These are phyloP conservation scores for Galerucella pusilla DNA, from an alignment of 2,888 invertebrate genomes.

Conservation along the genomic window DNA sequence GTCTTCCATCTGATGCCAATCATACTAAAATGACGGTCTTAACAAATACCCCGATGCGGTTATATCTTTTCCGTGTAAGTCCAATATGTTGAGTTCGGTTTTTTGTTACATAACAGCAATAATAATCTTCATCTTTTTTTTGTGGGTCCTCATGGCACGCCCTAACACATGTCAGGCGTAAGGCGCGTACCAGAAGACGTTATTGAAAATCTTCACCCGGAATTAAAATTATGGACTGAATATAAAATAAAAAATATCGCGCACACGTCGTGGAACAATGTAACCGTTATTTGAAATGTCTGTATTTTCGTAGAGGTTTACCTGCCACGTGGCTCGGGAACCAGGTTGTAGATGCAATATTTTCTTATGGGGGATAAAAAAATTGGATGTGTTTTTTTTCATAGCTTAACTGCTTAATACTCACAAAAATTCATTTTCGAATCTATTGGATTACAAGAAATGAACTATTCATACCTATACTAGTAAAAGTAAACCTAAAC, in stretches of 20 bases:
- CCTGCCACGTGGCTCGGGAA: conserved; percentile 20
- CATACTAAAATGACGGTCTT: conserved; percentile 6
- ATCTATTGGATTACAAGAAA: too few relatives aligned
- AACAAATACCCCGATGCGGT: background rate
- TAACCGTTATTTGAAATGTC: conserved; percentile 16
- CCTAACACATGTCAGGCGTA: conserved; percentile 23
- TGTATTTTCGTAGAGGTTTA: conserved; percentile 5
- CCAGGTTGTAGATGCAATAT: background rate
- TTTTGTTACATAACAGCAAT: conserved; percentile 25
- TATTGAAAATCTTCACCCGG: conserved; percentile 20
- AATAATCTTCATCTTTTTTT: conserved; percentile 9
- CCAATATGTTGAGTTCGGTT: conserved; percentile 4
- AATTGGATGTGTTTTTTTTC: too few relatives aligned
- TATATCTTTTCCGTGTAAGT: conserved; percentile 1
- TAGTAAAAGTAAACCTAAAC: too few relatives aligned
- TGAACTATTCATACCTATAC: too few relatives aligned
- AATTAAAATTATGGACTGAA: conserved; percentile 14
- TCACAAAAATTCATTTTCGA: too few relatives aligned
- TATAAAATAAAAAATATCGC: conserved; percentile 11
- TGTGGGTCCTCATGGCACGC: conserved; percentile 12
- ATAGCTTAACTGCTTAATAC: too few relatives aligned
- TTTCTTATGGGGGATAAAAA: background rate
- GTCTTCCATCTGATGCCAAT: background rate
- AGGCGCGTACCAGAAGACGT: conserved; percentile 4
- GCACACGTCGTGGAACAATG: conserved; percentile 8